Base-by-base conservation (phyloP, 2,797 vertebrate genomes). In the Botia almorhae region DNA sequence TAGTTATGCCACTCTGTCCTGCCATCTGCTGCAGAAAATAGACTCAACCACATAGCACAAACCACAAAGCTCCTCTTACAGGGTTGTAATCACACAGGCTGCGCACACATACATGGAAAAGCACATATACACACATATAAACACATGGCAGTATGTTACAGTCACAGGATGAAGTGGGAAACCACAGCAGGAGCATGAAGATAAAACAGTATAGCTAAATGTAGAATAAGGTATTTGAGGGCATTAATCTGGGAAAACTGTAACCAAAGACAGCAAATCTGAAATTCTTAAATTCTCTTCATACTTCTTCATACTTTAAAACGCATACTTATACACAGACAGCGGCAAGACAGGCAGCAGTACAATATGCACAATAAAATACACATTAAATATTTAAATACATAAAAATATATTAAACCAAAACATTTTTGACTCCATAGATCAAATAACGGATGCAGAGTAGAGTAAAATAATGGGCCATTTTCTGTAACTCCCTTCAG, bases 21-120 rank as follows among this genome's bases (percentile, higher is more conserved):
- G 91, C 91, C 88, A 90, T 82, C 82, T 87, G 90, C 86, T 84
- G 89, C 93, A 94, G 91, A 94, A 94, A 94, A 94, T 94, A 94
- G 93, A 92, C 89, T 87, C 88, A 90, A 90, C 92, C 91, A 83
- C 92, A 90, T 85, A 87, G 91, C 91, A 91, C 91, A 90, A 75
- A 81, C 74, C 77, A 76, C 87, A 88, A 87, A 88, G 89, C 88
- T 89, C 87, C 79, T 83, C 90, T 93, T 92, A 93, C 91, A 91
- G 87, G 87, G 89, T 87, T 91, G 89, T 86, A 91, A 91, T 88
- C 39, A 89, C 85, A 89, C 88, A 85, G 85, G 76, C 78, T 65
- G 81, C 74, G 84, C 82, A 85, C 69, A 85, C 81, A 85, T 19
- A 83, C 72, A 80, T 13, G 7, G 2, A 74, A 13, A 58, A 5